Percentiles rank a stretch among this genome's conserved stretches.
Conservation (phyloP, 2,888 invertebrate genomes). For the Silvanus unidentatus region DNA sequence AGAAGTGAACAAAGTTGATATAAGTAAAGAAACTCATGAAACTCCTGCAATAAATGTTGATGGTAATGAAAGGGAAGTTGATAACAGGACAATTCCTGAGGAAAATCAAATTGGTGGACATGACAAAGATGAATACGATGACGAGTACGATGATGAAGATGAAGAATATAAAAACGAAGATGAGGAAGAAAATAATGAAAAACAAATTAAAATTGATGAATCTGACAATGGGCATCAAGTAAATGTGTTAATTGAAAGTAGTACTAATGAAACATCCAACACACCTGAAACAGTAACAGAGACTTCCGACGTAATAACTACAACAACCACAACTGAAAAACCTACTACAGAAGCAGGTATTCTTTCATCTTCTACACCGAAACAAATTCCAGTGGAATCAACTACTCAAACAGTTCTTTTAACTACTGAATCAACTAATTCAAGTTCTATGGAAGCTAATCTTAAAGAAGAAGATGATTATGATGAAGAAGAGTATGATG, state of each 20-base stretch:
- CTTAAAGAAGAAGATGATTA: not conserved
- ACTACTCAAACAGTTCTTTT: not conserved
- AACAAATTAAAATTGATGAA: no score
- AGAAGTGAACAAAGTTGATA: not conserved
- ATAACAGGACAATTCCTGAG: not conserved
- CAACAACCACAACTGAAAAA: constrained; percentile 5
- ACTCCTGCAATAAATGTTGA: no score
- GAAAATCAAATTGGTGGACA: not conserved
- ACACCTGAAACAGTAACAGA: no score
- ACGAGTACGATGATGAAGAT: constrained; percentile 12
- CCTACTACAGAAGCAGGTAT: no score
- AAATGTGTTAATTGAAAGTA: no score
- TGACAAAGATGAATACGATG: constrained; percentile 8
- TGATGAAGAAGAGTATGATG: constrained; percentile 11
- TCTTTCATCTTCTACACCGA: not conserved
- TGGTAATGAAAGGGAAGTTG: no score
- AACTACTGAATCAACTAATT: not conserved
- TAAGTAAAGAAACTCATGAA: not conserved
- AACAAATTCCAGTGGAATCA: not conserved
- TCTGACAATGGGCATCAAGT: no score
- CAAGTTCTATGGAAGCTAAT: no score
- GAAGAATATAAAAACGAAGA: constrained; percentile 5
- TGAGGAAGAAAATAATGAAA: not conserved
- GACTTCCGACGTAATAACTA: no score
- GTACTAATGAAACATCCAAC: no score